phyloP scores from a whole-genome alignment of 1,140 invertebrate genomes.

The Venustaconcha ellipsiformis region DNA sequence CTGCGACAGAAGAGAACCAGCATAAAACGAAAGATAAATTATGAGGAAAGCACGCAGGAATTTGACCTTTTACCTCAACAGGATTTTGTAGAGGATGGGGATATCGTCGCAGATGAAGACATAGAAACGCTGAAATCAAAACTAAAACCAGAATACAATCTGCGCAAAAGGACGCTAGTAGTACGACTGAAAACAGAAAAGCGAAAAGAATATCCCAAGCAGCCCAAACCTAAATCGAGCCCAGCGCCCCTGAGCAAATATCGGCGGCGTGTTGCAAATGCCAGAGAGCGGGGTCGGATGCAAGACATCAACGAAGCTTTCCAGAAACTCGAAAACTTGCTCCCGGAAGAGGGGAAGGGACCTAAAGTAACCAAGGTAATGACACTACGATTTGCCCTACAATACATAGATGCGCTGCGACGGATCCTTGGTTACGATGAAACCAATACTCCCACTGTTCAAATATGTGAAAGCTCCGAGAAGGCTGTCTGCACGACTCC shows the following conservation, averaged over 20 bases:
- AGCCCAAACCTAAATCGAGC: conserved; percentile 76
- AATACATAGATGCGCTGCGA: conserved; percentile 82
- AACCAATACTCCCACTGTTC: conserved; percentile 1
- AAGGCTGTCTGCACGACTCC: no score
- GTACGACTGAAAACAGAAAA: conserved; percentile 31
- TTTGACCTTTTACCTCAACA: no score
- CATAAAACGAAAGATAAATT: no score
- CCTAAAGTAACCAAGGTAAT: conserved; percentile 88
- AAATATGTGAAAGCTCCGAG: conserved; percentile 11
- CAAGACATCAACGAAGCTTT: conserved; percentile 90
- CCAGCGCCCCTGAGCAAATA: conserved; percentile 90
- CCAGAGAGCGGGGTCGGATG: conserved; percentile 86
- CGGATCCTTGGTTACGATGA: conserved; percentile 65
- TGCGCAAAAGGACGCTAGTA: conserved; percentile 32
- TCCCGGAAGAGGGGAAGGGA: conserved; percentile 73
- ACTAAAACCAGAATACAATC: conserved; percentile 30
- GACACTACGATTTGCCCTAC: conserved; percentile 86
- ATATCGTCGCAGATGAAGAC: not conserved
- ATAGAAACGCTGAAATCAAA: conserved; percentile 24
- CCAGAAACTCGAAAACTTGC: conserved; percentile 80
- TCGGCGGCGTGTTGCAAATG: conserved; percentile 89
- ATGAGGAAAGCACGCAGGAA: no score
- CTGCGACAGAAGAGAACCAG: no score
- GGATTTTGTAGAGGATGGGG: no score
- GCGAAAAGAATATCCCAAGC: conserved; percentile 40